A percentile compares a stretch with the other conserved stretches of the same genome.
Evolutionary conservation across 2,888 invertebrate species (phyloP).

Genomic region (Ennomos erosarius): DNA sequence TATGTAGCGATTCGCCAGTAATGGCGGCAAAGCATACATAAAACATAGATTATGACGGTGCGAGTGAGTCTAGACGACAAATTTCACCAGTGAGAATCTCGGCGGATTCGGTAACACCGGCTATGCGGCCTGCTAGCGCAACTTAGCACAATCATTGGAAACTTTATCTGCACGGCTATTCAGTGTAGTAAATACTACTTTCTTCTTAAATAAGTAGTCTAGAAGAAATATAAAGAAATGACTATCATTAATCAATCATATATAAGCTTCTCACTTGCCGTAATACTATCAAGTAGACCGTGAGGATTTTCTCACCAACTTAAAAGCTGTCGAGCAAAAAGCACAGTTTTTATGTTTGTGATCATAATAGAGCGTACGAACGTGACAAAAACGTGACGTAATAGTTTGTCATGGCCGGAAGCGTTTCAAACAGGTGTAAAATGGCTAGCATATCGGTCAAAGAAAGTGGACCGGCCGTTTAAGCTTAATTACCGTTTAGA

Average conservation of each 20-base stretch:
- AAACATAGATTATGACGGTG: slow-evolving; percentile 61
- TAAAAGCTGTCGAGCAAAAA: background rate
- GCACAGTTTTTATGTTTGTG: slow-evolving; percentile 1
- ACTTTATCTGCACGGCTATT: background rate
- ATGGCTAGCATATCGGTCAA: slow-evolving; percentile 58
- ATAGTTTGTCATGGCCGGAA: slow-evolving; percentile 45
- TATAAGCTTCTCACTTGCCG: background rate
- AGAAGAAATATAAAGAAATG: slow-evolving; percentile 1
- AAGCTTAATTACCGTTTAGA: slow-evolving; percentile 56
- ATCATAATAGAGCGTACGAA: slow-evolving; percentile 19
- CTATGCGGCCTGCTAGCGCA: slow-evolving; percentile 45
- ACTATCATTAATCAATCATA: no score
- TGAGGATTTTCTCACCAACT: background rate
- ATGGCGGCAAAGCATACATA: slow-evolving; percentile 63
- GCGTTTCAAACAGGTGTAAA: slow-evolving; percentile 50
- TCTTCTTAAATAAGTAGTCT: slow-evolving; percentile 19
- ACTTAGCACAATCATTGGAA: slow-evolving; percentile 31
- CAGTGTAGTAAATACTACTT: slow-evolving; percentile 3
- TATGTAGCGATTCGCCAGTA: slow-evolving; percentile 44
- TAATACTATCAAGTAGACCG: background rate
- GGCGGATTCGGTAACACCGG: slow-evolving; percentile 55
- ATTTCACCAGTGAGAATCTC: slow-evolving; percentile 77
- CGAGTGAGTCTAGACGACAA: slow-evolving; percentile 57
- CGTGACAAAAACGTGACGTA: slow-evolving; percentile 48
- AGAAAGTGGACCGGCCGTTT: slow-evolving; percentile 67